Conservation (phyloP, 2,888 invertebrate species). For the Gandaritis pyraliata region DNA sequence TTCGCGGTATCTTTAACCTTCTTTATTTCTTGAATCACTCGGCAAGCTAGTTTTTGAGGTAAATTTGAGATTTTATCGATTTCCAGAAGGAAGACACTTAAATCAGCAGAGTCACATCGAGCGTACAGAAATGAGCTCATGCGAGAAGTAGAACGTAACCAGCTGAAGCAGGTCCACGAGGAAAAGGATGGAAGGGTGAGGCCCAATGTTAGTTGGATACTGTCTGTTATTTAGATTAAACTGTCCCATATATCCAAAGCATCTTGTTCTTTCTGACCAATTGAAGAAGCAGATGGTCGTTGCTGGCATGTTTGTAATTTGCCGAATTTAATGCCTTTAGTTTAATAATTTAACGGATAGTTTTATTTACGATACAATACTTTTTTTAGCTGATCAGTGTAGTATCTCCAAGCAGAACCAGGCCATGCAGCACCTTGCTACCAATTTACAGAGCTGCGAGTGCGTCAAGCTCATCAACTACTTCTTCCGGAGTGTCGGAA, state of each 20-base stretch:
- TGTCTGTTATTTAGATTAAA: not conserved
- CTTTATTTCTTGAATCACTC: no score
- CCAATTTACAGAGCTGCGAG: conserved; percentile 77
- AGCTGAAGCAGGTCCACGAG: conserved; percentile 74
- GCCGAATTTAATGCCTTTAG: not conserved
- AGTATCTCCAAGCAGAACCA: conserved; percentile 76
- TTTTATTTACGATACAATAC: no score
- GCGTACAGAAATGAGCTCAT: conserved; percentile 74
- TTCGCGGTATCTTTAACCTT: no score
- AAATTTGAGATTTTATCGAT: not conserved
- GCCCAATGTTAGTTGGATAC: not conserved
- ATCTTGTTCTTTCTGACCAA: no score
- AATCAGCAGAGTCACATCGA: conserved; percentile 73
- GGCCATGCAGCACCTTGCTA: conserved; percentile 74
- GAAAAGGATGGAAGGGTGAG: conserved; percentile 74
- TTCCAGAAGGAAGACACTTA: conserved; percentile 70
- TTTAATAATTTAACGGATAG: not conserved
- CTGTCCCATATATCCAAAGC: no score
- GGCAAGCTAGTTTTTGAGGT: not conserved
- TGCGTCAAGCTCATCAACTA: conserved; percentile 72
- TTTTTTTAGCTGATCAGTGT: conserved; percentile 73
- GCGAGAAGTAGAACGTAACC: conserved; percentile 75
- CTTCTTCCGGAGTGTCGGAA: conserved; percentile 77
- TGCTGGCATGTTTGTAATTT: not conserved
- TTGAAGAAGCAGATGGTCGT: no score